phyloP scores from a whole-genome alignment of 2,888 invertebrate species.

The Luperina testacea region DNA sequence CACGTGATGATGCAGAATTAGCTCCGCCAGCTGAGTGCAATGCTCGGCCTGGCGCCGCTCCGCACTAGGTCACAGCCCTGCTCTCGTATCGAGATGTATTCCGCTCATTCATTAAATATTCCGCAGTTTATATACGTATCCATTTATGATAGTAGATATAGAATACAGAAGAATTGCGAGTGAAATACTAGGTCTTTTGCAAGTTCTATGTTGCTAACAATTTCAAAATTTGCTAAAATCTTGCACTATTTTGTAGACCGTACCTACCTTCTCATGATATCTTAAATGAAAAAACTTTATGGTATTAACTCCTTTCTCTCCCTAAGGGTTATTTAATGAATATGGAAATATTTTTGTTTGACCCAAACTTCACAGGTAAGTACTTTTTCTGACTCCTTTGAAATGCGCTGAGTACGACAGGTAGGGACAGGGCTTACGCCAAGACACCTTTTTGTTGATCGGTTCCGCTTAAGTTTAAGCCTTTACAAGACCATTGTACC shows the following conservation, averaged over 20 bases:
- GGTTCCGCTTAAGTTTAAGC: constrained; percentile 41
- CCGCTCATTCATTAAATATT: constrained; percentile 59
- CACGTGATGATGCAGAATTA: constrained; percentile 58
- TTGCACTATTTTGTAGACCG: background rate
- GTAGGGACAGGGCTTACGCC: constrained; percentile 44
- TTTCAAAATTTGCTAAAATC: constrained; percentile 5
- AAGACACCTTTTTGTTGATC: constrained; percentile 54
- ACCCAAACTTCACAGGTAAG: constrained; percentile 56
- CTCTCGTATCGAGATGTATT: constrained; percentile 61
- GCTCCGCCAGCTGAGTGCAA: constrained; percentile 61
- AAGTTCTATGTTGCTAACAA: background rate
- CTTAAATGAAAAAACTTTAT: background rate
- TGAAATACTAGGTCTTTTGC: background rate
- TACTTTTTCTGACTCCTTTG: constrained; percentile 55
- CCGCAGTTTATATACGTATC: constrained; percentile 21
- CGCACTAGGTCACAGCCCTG: constrained; percentile 66
- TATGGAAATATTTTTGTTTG: constrained; percentile 28
- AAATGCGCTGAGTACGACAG: constrained; percentile 51
- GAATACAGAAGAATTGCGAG: constrained; percentile 22
- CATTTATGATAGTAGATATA: constrained; percentile 45
- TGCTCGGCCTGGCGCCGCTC: constrained; percentile 63
- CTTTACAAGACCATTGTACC: constrained; percentile 39
- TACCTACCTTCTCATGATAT: background rate
- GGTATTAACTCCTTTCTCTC: background rate
- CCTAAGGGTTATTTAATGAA: constrained; percentile 36